phyloP scores from a whole-genome alignment of 2,888 invertebrate species.

The Chrysina gloriosa region DNA sequence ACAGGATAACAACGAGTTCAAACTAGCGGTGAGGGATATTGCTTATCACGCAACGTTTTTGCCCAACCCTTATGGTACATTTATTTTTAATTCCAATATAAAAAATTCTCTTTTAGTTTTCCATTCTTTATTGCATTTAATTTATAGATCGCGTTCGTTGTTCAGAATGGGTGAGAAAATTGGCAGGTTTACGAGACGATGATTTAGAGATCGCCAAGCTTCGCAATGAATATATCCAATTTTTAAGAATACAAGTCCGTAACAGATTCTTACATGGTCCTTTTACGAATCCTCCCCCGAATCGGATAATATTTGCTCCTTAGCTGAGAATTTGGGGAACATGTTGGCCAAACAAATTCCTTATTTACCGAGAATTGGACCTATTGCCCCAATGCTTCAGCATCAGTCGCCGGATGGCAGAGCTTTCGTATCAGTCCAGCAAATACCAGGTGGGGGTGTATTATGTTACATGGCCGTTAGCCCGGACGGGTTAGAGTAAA shows the following conservation, averaged over 20 bases:
- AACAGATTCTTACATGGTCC: constrained; percentile 66
- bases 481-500: constrained; percentile 59
- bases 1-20: constrained; percentile 62
- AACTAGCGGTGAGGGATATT: constrained; percentile 61
- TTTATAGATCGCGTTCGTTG: constrained; percentile 67
- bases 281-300: constrained; percentile 66
- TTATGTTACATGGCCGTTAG: constrained; percentile 71
- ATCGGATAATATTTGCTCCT: constrained; percentile 59
- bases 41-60: constrained; percentile 59
- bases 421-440: constrained; percentile 67
- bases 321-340: constrained; percentile 67
- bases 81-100: background rate
- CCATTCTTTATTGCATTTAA: background rate
- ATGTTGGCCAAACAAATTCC: constrained; percentile 61
- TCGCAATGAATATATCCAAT: constrained; percentile 68
- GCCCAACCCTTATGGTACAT: constrained; percentile 61
- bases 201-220: constrained; percentile 64
- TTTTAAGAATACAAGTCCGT: constrained; percentile 66
- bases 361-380: constrained; percentile 67
- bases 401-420: constrained; percentile 68
- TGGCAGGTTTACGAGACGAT: constrained; percentile 64
- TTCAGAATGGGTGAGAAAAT: constrained; percentile 68
- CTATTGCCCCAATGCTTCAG: constrained; percentile 66
- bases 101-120: background rate
- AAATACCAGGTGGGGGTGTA: constrained; percentile 68